Evolutionary conservation across 1,140 invertebrate genomes (phyloP).

Genomic region (Meloidogyne hapla): DNA sequence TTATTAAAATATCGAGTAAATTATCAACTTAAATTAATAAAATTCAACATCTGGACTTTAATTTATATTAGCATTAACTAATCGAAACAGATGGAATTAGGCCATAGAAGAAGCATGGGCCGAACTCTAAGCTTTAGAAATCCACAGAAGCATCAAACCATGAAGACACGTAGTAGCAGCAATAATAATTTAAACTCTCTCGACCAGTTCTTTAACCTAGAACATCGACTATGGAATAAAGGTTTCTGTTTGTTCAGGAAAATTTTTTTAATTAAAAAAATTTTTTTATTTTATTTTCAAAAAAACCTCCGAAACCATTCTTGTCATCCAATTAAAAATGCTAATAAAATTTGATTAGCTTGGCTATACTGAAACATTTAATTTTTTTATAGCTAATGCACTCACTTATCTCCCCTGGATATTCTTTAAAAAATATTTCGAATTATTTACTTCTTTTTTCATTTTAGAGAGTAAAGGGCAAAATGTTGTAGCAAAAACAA

Average conservation of each 20-base stretch:
- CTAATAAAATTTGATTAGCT: not conserved
- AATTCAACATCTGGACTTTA: no score
- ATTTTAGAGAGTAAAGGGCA: not conserved
- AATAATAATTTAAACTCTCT: conserved; percentile 5
- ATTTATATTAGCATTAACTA: no score
- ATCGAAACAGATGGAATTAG: not conserved
- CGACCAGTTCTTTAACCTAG: conserved; percentile 17
- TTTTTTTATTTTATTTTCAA: not conserved
- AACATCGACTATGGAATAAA: conserved; percentile 18
- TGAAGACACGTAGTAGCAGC: conserved; percentile 8
- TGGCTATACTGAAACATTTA: not conserved
- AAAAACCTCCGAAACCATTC: not conserved
- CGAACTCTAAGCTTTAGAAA: not conserved
- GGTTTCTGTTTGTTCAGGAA: not conserved
- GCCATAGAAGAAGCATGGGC: not conserved
- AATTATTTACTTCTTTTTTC: not conserved
- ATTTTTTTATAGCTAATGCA: not conserved
- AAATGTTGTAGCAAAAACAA: not conserved
- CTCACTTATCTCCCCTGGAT: not conserved
- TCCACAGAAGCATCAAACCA: not conserved
- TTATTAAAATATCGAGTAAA: no score
- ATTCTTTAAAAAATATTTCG: not conserved
- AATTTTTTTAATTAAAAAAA: not conserved
- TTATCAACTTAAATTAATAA: no score
- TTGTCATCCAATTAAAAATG: conserved; percentile 3